Conservation (phyloP, 2,797 vertebrate species). For the Lutjanus campechanus region DNA sequence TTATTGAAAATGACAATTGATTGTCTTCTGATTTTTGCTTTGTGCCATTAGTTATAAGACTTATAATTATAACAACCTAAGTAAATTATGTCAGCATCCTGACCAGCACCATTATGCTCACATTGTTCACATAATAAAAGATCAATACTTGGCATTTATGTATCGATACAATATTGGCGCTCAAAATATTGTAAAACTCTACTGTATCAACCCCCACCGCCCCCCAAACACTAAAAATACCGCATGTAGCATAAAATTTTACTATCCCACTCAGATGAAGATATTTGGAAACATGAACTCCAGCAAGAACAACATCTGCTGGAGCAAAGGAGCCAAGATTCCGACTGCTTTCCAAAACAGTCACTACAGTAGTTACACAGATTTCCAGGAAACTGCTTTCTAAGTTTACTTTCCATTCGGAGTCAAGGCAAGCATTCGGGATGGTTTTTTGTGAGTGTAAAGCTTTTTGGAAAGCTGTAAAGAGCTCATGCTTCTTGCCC, state of each 20-base stretch:
- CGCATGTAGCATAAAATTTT: background rate
- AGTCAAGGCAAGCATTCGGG: background rate
- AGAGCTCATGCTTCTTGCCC: background rate
- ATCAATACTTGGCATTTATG: too few species aligned
- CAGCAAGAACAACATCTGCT: background rate
- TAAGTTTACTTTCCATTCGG: background rate
- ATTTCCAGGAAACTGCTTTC: background rate
- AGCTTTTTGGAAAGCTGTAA: background rate
- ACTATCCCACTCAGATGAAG: background rate
- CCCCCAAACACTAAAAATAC: too few species aligned
- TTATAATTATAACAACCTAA: too few species aligned
- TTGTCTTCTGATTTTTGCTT: too few species aligned
- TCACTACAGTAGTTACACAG: background rate
- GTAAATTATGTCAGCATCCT: too few species aligned
- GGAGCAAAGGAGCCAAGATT: background rate
- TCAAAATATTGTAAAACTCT: too few species aligned
- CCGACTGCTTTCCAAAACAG: background rate
- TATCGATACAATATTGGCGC: too few species aligned
- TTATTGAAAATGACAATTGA: too few species aligned
- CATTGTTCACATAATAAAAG: too few species aligned
- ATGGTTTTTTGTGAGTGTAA: background rate
- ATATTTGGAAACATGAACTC: background rate
- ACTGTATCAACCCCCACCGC: too few species aligned
- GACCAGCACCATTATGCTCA: too few species aligned
- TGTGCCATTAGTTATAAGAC: too few species aligned